Evolutionary conservation across 2,888 invertebrate genomes (phyloP), one percentile per base, ranked within the genome.

Genomic region (Orgyia antiqua): DNA sequence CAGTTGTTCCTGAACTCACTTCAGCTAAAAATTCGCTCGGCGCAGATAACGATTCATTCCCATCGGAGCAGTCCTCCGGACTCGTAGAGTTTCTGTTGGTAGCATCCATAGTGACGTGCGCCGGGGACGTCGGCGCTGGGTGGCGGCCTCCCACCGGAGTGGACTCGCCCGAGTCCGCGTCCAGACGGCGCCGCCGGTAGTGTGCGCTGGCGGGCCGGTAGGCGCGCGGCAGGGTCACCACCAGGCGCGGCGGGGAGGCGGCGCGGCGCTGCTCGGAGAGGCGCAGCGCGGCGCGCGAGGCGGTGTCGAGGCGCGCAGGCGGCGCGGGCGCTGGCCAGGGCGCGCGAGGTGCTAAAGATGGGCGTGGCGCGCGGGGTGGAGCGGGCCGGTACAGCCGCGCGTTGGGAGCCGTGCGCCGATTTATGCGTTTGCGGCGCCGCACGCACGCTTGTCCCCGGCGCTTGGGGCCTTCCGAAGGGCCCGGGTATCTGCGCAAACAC

Each of bases 11-110:
- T 10, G 12, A 1, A 10, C 61, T 71, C 61, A 92, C 93, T 89
- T 93, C 93, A 27, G 93, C 92, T 23, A 93, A 84, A 68, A 91
- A 91, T 70, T 93, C 93, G 39, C 92, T 92, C 27, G 93, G 93
- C 19, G 93, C 93, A 40, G 92, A 92, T 58, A 90, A 88, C 52
- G 91, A 89, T 60, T 93, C 92, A 68, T 92, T 91, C 29, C 91
- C 92, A 57, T 92, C 92, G 42, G 89, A 88, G 45, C 90, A 80
- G 62, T 92, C 92, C 69, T 92, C 92, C 45, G 89, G 90, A 60
- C 89, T 89, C 59, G 88, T 79, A 13, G 74, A 69, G 39, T 63
- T 62, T 9, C 66, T 56, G 41, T 53, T 51, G 24, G 48, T 47
- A 24, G 64, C 37, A 31, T 65, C 70, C 70, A 70, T 69, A 39